These are phyloP conservation scores for Prionailurus viverrinus DNA, from an alignment of 2,113 vertebrate species.

Conservation along the genomic window DNA sequence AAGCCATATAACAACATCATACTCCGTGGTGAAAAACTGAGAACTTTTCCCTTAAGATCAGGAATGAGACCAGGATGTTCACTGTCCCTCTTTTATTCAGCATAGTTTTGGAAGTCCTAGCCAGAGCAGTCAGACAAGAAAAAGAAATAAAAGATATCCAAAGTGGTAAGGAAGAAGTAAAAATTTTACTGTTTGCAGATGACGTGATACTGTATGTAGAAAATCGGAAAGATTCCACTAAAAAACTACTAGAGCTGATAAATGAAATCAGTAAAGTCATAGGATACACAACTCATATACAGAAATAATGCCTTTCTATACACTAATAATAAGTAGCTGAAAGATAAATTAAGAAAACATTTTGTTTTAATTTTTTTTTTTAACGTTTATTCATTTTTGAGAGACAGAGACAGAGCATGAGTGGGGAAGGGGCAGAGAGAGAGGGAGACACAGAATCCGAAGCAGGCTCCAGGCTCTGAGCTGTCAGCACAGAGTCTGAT, in stretches of 20 bases:
- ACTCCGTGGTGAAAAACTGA: background rate
- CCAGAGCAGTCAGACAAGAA: background rate
- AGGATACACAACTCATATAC: background rate
- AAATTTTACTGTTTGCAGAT: background rate
- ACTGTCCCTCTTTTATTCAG: background rate
- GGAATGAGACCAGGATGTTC: background rate
- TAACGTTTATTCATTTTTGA: too few species aligned
- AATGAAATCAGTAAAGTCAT: background rate
- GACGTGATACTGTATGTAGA: background rate
- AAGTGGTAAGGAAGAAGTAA: background rate
- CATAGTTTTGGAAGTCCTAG: background rate
- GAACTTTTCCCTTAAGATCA: background rate
- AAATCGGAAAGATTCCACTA: background rate
- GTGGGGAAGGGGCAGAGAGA: too few species aligned
- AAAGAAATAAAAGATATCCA: background rate
- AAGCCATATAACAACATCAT: background rate
- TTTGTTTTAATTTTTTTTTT: too few species aligned
- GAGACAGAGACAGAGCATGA: too few species aligned
- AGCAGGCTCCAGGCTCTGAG: too few species aligned
- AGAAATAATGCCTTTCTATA: background rate
- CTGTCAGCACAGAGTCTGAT: too few species aligned
- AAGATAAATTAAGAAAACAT: background rate
- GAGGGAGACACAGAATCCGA: too few species aligned
- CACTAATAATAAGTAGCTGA: background rate
- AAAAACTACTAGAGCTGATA: background rate